phyloP scores from a whole-genome alignment of 2,113 vertebrate species.

The Myxocyprinus asiaticus region DNA sequence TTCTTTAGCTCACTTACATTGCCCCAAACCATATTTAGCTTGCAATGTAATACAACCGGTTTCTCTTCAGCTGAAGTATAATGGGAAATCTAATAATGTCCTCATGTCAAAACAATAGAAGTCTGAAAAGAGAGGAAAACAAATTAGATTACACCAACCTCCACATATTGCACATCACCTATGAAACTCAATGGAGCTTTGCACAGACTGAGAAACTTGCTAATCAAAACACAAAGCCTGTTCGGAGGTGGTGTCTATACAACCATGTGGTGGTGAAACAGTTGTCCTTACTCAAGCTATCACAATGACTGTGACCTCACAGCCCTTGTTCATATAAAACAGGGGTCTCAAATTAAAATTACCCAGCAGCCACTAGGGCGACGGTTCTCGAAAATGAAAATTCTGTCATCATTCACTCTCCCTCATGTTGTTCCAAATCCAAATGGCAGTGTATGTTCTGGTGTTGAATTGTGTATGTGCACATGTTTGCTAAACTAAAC shows the following conservation, averaged over 20 bases:
- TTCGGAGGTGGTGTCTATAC: slow-evolving; percentile 22
- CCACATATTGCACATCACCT: slow-evolving; percentile 6
- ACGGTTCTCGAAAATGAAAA: too few species aligned
- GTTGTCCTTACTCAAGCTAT: slow-evolving; percentile 25
- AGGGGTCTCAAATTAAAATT: too few species aligned
- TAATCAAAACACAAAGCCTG: slow-evolving; percentile 25
- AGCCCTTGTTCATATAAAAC: slow-evolving; percentile 15
- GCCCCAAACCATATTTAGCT: slow-evolving; percentile 35
- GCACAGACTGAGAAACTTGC: slow-evolving; percentile 24
- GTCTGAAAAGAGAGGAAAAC: slow-evolving; percentile 23
- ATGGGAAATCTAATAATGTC: slow-evolving; percentile 46
- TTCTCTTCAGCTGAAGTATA: slow-evolving; percentile 38
- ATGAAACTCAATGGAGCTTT: slow-evolving; percentile 19
- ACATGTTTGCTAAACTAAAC: neutral
- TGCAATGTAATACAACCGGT: slow-evolving; percentile 33
- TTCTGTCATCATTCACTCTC: too few species aligned
- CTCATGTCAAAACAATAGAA: slow-evolving; percentile 27
- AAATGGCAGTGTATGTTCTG: too few species aligned
- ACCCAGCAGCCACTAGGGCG: too few species aligned
- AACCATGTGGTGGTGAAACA: slow-evolving; percentile 32
- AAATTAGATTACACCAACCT: slow-evolving; percentile 16
- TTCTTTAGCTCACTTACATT: slow-evolving; percentile 32
- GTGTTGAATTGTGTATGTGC: too few species aligned
- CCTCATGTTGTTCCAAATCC: too few species aligned
- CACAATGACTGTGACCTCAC: slow-evolving; percentile 38